phyloP scores from a whole-genome alignment of 2,888 invertebrate genomes.

The Torymus tubicola region DNA sequence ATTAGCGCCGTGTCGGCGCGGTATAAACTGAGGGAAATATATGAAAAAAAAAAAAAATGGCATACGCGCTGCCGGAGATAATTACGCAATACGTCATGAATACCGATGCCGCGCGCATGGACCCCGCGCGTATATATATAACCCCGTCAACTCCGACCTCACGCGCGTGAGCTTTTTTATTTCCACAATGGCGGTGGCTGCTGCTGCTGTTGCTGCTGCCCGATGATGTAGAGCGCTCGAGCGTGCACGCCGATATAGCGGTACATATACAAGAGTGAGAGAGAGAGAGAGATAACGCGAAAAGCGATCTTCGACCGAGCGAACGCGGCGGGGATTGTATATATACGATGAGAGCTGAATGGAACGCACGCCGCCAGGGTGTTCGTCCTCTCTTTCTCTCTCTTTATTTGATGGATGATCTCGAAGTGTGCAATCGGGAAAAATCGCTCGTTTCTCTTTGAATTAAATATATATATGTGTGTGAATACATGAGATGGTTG shows the following conservation, averaged over 20 bases:
- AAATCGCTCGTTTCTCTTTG: neutral
- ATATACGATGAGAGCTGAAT: neutral
- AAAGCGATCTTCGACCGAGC: slow-evolving; percentile 34
- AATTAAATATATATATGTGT: too few species aligned
- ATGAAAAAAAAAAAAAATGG: slow-evolving; percentile 16
- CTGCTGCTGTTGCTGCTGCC: neutral
- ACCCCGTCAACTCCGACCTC: slow-evolving; percentile 57
- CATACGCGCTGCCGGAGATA: slow-evolving; percentile 35
- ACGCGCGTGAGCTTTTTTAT: neutral
- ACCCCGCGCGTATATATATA: neutral
- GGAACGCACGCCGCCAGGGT: neutral
- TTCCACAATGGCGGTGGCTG: neutral
- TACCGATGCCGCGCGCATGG: slow-evolving; percentile 27
- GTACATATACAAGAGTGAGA: neutral
- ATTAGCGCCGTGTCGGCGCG: slow-evolving; percentile 33
- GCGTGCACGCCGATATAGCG: slow-evolving; percentile 12
- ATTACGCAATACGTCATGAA: slow-evolving; percentile 54
- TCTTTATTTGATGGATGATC: slow-evolving; percentile 22
- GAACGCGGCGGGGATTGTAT: slow-evolving; percentile 10
- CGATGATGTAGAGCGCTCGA: slow-evolving; percentile 31
- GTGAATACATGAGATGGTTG: too few species aligned
- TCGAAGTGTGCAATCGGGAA: neutral
- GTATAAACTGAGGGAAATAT: slow-evolving; percentile 1
- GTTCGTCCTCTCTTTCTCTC: too few species aligned
- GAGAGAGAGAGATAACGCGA: slow-evolving; percentile 32